phyloP scores from a whole-genome alignment of 2,113 vertebrate species.

The Cyanoderma ruficeps region DNA sequence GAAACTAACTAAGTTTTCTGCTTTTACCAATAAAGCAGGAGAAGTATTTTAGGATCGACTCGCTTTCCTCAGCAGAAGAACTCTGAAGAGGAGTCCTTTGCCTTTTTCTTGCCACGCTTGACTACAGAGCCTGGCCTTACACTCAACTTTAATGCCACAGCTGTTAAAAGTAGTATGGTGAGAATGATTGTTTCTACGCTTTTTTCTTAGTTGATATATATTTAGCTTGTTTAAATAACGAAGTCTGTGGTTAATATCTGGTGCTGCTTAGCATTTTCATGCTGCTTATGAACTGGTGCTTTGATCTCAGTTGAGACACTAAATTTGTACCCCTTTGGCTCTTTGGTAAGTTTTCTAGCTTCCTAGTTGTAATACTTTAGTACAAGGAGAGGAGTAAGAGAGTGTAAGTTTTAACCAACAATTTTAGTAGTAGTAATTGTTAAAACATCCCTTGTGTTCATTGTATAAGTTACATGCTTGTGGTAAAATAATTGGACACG shows the following conservation, averaged over 20 bases:
- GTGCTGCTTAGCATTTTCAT: background rate
- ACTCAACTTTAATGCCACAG: slow-evolving; percentile 88
- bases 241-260: background rate
- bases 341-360: background rate
- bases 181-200: background rate
- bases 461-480: background rate
- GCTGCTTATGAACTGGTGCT: background rate
- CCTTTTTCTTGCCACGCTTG: slow-evolving; percentile 81
- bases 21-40: slow-evolving; percentile 57
- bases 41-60: slow-evolving; percentile 48
- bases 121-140: slow-evolving; percentile 74
- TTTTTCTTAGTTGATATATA: background rate
- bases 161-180: slow-evolving; percentile 89
- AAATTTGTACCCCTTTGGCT: background rate
- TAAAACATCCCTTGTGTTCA: background rate
- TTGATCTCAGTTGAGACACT: background rate
- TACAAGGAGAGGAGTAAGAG: background rate
- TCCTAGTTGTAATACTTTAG: background rate
- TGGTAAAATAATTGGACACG: background rate
- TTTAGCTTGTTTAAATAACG: background rate
- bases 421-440: background rate
- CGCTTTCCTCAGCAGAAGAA: slow-evolving; percentile 58
- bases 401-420: background rate
- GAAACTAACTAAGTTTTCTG: background rate
- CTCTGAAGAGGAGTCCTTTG: slow-evolving; percentile 65